phyloP scores from a whole-genome alignment of 2,113 vertebrate species.

The Channa argus region DNA sequence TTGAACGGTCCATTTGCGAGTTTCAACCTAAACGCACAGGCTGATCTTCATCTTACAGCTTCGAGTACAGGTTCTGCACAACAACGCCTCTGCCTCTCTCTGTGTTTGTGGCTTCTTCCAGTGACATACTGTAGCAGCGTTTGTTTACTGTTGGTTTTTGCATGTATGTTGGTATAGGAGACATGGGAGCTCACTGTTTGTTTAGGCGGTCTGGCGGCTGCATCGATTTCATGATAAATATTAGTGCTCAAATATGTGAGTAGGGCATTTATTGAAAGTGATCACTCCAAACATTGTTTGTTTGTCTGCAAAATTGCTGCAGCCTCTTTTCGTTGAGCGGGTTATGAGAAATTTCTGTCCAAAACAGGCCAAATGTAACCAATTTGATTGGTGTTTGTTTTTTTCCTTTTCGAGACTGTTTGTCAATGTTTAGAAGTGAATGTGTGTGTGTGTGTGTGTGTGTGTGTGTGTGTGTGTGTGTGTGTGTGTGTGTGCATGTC shows the following conservation, averaged over 20 bases:
- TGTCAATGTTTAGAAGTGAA: conserved; percentile 67
- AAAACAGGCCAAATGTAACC: conserved; percentile 68
- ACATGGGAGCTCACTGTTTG: conserved; percentile 63
- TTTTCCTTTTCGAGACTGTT: conserved; percentile 68
- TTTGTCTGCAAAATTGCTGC: conserved; percentile 67
- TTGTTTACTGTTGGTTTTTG: conserved; percentile 59
- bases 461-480: conserved; percentile 25
- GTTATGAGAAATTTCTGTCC: conserved; percentile 68
- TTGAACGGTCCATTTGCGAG: not conserved
- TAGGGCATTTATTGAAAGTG: conserved; percentile 72
- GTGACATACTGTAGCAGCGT: conserved; percentile 4
- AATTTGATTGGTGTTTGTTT: conserved; percentile 71
- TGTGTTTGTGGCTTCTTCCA: conserved; percentile 31
- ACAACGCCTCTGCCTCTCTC: conserved; percentile 9
- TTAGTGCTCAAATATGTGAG: conserved; percentile 77
- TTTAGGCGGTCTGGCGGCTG: conserved; percentile 70
- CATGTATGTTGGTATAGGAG: conserved; percentile 65
- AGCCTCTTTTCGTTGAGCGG: conserved; percentile 48
- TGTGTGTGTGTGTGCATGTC: no score
- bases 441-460: conserved; percentile 36
- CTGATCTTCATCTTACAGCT: conserved; percentile 6
- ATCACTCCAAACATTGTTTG: conserved; percentile 74
- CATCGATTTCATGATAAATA: conserved; percentile 75
- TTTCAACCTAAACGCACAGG: not conserved
- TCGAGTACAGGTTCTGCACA: not conserved